phyloP scores from a whole-genome alignment of 2,113 vertebrate genomes.

The Prionailurus viverrinus region DNA sequence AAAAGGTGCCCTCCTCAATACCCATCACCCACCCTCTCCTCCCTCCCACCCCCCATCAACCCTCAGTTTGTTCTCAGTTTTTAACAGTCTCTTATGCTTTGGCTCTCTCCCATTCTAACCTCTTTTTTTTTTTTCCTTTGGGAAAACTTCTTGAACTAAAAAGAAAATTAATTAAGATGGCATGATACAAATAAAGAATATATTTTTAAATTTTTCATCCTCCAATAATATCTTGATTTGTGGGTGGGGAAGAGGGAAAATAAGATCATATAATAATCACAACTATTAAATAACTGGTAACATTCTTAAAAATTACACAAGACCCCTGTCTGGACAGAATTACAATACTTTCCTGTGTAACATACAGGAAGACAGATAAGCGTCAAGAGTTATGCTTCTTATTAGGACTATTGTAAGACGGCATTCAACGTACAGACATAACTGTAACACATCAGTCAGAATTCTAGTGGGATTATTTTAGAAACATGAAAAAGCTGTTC shows the following conservation, averaged over 20 bases:
- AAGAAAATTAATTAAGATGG: neutral
- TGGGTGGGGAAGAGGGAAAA: neutral
- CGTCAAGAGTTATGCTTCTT: slow-evolving; percentile 19
- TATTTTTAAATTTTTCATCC: neutral
- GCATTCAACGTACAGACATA: neutral
- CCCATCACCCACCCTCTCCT: no score
- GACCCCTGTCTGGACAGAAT: neutral
- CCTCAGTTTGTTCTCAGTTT: no score
- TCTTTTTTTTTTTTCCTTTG: no score
- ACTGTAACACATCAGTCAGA: slow-evolving; percentile 35
- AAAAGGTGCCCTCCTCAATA: no score
- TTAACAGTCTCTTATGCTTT: no score
- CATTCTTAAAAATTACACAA: neutral
- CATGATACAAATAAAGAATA: slow-evolving; percentile 25
- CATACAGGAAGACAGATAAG: slow-evolving; percentile 19
- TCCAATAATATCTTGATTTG: slow-evolving; percentile 31
- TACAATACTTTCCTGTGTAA: neutral
- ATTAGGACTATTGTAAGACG: slow-evolving; percentile 23
- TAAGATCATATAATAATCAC: slow-evolving; percentile 14
- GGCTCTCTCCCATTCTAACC: no score
- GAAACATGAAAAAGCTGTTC: slow-evolving; percentile 10
- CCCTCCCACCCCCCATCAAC: no score
- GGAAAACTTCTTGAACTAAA: slow-evolving; percentile 44
- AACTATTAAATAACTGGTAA: slow-evolving; percentile 28
- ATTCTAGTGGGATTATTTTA: slow-evolving; percentile 28